Evolutionary conservation across 2,888 invertebrate species (phyloP).

Genomic region (Nemapogon koenigi): DNA sequence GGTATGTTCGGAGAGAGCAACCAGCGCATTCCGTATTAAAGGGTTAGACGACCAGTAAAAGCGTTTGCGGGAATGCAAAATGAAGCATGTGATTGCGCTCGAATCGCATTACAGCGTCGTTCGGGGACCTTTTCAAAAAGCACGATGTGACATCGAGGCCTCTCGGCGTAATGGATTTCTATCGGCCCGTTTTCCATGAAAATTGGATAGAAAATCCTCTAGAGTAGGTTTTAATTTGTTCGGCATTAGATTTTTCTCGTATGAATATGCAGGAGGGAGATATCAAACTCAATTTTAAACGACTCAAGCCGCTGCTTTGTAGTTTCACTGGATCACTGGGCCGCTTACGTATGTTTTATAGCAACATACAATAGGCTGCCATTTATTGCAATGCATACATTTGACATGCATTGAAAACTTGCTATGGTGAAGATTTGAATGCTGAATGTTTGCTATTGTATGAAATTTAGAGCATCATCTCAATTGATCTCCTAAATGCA

Average conservation of each 20-base stretch:
- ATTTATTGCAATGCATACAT: too few species aligned
- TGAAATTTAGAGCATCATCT: too few species aligned
- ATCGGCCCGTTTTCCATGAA: constrained; percentile 47
- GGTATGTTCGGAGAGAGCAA: constrained; percentile 5
- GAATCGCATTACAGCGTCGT: constrained; percentile 43
- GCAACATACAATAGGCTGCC: too few species aligned
- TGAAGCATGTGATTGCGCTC: constrained; percentile 55
- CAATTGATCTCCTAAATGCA: too few species aligned
- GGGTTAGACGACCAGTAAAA: constrained; percentile 21
- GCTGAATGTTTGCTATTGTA: too few species aligned
- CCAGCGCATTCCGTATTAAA: constrained; percentile 20
- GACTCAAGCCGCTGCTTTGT: too few species aligned
- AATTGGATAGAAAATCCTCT: constrained; percentile 51
- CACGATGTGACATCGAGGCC: constrained; percentile 31
- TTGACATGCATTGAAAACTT: too few species aligned
- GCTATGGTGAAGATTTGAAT: too few species aligned
- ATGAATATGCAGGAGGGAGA: too few species aligned
- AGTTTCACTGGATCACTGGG: too few species aligned
- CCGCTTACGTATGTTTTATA: too few species aligned
- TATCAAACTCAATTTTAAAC: too few species aligned
- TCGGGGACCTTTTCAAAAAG: constrained; percentile 20
- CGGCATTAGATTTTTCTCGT: constrained; percentile 35
- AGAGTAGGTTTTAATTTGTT: constrained; percentile 53
- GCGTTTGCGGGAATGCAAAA: constrained; percentile 52
- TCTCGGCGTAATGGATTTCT: constrained; percentile 51